Base-by-base conservation (phyloP, 1,140 invertebrate species). In the Sinella curviseta region DNA sequence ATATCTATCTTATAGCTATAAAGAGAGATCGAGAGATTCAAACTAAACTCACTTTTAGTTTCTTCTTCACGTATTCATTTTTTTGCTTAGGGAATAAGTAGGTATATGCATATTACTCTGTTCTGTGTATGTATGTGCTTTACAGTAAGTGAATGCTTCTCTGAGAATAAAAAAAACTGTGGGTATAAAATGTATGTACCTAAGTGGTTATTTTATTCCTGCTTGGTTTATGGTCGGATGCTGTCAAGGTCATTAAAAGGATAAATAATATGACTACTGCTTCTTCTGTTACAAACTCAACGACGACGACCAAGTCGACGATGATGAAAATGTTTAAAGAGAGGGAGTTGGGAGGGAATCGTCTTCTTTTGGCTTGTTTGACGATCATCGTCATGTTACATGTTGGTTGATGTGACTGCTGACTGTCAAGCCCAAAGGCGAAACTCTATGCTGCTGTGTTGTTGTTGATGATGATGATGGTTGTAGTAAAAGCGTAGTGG, bases 181-280 rank as follows among this genome's bases (percentile, higher is more conserved):
- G n/a, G n/a, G n/a, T n/a, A n/a, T n/a, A n/a, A n/a, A n/a, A n/a
- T n/a, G 39, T 20, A 48, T 20, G 8, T 48, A 48, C 20, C 8
- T 48, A 48, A 12, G 39, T 20, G 20, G 39, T 48, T 20, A 48
- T 48, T 48, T 48, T 20, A 12, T 48, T 48, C 8, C 39, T 48
- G 39, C 20, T 48, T 48, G n/a, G 39, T 48, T 48, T 48, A 48
- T 48, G 39, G 39, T 48, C 39, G 39, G 57, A 60, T 60, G 57
- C 57, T 60, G 57, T 60, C 57, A 60, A 60, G 57, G 57, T 60
- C 57, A 60, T 60, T 60, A 60, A 60, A 60, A 60, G 57, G 57
- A 60, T 60, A n/a, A 60, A 60, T 60, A 60, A 12, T 60, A 60
- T 26, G 57, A 60, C 4, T 48, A n/a, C n/a, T n/a, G n/a, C n/a